Percentiles rank a stretch among this genome's conserved stretches.
Evolutionary conservation across 2,797 vertebrate species (phyloP).

Genomic region (Fistularia commersonii): DNA sequence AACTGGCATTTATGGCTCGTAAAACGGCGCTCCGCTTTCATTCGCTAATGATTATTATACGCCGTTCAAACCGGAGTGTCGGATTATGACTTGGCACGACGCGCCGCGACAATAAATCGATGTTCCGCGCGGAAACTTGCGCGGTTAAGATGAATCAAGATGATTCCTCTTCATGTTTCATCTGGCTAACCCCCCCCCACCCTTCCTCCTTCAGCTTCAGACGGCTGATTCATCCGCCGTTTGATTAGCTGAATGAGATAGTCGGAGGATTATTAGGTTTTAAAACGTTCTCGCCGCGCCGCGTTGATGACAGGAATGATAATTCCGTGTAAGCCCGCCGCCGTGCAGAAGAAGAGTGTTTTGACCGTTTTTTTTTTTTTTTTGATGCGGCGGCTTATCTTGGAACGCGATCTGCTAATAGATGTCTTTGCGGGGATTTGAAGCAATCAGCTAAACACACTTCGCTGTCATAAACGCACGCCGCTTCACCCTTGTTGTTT

Average conservation of each 20-base stretch:
- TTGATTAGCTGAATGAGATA: too few species aligned
- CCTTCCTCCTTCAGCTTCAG: too few species aligned
- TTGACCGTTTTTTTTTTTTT: neutral
- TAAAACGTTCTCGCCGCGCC: too few species aligned
- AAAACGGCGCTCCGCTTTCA: constrained; percentile 58
- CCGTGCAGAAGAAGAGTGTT: neutral
- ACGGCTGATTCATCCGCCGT: too few species aligned
- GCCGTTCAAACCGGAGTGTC: constrained; percentile 38
- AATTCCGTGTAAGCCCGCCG: too few species aligned
- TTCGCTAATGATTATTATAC: constrained; percentile 55
- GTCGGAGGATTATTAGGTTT: too few species aligned
- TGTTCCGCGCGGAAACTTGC: constrained; percentile 2
- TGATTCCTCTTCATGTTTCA: neutral
- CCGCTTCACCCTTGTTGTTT: constrained; percentile 8
- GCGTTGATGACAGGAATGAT: too few species aligned
- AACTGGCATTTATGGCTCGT: constrained; percentile 57
- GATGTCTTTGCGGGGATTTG: constrained; percentile 10
- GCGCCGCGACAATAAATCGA: constrained; percentile 10
- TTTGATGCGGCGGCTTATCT: too few species aligned
- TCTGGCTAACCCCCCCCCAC: too few species aligned
- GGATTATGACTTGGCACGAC: constrained; percentile 28
- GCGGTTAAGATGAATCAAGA: constrained; percentile 5
- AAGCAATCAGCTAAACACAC: constrained; percentile 32
- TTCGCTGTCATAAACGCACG: constrained; percentile 12
- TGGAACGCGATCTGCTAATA: constrained; percentile 4